Evolutionary conservation across 2,888 invertebrate species (phyloP).

Genomic region (Embidobia sp.): DNA sequence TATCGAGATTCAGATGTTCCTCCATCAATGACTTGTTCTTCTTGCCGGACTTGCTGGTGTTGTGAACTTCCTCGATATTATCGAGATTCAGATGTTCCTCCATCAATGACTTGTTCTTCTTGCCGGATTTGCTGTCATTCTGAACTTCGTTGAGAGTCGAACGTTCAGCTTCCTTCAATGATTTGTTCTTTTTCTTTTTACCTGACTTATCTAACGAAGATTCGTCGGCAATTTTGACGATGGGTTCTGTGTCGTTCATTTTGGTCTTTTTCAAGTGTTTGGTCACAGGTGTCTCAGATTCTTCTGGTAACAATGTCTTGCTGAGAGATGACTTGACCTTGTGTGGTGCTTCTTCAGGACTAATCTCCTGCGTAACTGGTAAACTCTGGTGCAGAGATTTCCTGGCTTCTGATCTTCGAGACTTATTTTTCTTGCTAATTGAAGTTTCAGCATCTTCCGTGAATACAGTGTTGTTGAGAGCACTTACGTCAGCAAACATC

Average conservation of each 20-base stretch:
- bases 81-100: too few species aligned
- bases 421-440: background rate
- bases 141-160: too few species aligned
- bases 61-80: too few species aligned
- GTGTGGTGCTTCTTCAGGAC: background rate
- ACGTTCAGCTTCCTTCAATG: too few species aligned
- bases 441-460: background rate
- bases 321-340: constrained; percentile 24
- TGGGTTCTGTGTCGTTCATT: constrained; percentile 73
- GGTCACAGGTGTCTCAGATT: constrained; percentile 68
- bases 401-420: constrained; percentile 15
- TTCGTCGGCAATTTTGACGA: background rate
- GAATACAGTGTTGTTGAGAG: background rate
- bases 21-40: too few species aligned
- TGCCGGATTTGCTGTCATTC: too few species aligned
- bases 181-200: too few species aligned
- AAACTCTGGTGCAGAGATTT: constrained; percentile 28
- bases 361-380: too few species aligned
- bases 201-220: too few species aligned
- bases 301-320: constrained; percentile 29
- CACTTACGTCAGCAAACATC: background rate
- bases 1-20: too few species aligned
- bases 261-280: constrained; percentile 73
- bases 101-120: constrained; percentile 19
- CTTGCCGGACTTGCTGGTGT: background rate